phyloP scores from a whole-genome alignment of 2,113 vertebrate genomes.

The Antechinus stuartii region DNA sequence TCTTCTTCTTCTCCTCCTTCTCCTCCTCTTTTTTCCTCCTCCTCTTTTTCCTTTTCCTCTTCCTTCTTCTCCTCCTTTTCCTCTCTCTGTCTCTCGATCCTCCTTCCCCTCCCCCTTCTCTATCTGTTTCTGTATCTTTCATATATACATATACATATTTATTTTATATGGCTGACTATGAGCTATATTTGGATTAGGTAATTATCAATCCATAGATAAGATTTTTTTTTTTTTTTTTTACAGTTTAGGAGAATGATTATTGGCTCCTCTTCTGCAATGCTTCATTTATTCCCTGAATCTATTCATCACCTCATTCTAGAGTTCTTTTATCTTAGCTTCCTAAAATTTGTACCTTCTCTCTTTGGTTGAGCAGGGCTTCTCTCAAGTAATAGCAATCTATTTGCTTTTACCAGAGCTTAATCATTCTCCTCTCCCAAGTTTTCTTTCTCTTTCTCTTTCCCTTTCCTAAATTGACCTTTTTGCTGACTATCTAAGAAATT shows the following conservation, averaged over 20 bases:
- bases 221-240: neutral
- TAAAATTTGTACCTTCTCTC: neutral
- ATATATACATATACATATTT: neutral
- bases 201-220: neutral
- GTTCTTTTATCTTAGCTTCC: neutral
- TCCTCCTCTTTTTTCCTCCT: no score
- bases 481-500: no score
- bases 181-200: neutral
- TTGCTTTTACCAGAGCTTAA: neutral
- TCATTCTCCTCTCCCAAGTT: neutral
- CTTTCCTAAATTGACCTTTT: neutral
- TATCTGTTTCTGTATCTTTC: neutral
- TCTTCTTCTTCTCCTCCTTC: no score
- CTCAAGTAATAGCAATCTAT: neutral
- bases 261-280: neutral
- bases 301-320: neutral
- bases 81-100: no score
- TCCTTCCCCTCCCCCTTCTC: no score
- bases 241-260: neutral
- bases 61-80: no score
- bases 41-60: no score
- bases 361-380: neutral
- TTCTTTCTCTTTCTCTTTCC: neutral
- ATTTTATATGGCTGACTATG: neutral
- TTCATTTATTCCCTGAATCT: neutral